phyloP scores from a whole-genome alignment of 2,113 vertebrate species.

The Antidorcas marsupialis region DNA sequence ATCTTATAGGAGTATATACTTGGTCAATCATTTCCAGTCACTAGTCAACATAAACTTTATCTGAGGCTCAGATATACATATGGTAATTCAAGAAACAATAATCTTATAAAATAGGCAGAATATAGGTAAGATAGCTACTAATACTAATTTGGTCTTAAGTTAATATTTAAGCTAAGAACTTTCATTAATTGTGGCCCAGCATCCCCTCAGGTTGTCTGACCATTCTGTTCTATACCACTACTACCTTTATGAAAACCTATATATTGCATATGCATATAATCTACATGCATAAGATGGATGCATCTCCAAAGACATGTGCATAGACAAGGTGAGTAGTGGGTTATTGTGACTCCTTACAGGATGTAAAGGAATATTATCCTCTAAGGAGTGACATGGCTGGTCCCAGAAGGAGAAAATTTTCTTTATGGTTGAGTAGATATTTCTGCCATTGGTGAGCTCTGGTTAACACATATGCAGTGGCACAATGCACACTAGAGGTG shows the following conservation, averaged over 20 bases:
- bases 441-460: not conserved
- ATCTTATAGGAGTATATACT: not conserved
- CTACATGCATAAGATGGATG: not conserved
- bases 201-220: not conserved
- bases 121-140: not conserved
- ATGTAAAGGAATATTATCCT: not conserved
- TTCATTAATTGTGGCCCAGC: not conserved
- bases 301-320: not conserved
- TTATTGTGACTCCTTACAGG: not conserved
- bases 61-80: not conserved
- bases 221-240: not conserved
- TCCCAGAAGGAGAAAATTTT: not conserved
- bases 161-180: not conserved
- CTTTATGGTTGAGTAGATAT: not conserved
- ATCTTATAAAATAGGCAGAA: not conserved
- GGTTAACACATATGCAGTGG: not conserved
- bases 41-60: not conserved
- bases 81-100: not conserved
- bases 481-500: not conserved
- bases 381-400: not conserved
- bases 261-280: not conserved
- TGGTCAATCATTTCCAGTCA: not conserved
- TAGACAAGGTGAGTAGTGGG: not conserved
- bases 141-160: not conserved
- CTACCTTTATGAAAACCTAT: not conserved